Base-by-base conservation (phyloP, 2,113 vertebrate species). In the Dicrurus megarhynchus region DNA sequence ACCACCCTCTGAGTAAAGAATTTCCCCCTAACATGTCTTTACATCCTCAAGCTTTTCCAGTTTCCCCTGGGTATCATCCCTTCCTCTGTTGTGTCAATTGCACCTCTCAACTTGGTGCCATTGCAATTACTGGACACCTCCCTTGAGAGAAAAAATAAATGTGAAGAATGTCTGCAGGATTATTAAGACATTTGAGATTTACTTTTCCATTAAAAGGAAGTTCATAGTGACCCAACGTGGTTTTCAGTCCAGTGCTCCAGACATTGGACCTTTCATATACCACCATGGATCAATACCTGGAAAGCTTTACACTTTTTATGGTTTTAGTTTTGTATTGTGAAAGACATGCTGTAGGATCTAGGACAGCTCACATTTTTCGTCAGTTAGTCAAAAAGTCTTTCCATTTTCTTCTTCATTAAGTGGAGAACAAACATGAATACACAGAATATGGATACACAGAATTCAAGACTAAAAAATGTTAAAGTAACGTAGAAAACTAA, bases 191-290 rank as follows among this genome's bases (percentile, higher is more conserved):
- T 63, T 22, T 49, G n/a, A 87, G 33, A 78, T 93, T 46, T 78
- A 78, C 15, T 63, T 91, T 90, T 84, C 52, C 12, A 33, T 82
- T 55, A 32, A 47, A 63, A 76, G 5, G 21, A 76, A 30, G 44
- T 41, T 80, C 26, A 39, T 39, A 63, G 13, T 61, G 17, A 74
- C 18, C 4, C 27, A 81, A 23, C 0, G 0, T 0, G 0, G 6
- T 57, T 82, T 76, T 80, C 18, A 80, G 22, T 18, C 42, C 53
- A 57, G 32, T 37, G 17, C 2, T 91, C 18, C n/a, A 82, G 35
- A n/a, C 10, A 32, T 35, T 35, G 23, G 20, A 65, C 8, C 3
- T 85, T 27, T 78, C 21, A 22, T 47, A 13, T 3, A 61, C 17
- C 14, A 52, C 17, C 28, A 60, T 76, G 26, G 37, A 85, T 24